These are phyloP conservation scores for Spondyliosoma cantharus DNA, from an alignment of 2,797 vertebrate genomes.

Conservation along the genomic window DNA sequence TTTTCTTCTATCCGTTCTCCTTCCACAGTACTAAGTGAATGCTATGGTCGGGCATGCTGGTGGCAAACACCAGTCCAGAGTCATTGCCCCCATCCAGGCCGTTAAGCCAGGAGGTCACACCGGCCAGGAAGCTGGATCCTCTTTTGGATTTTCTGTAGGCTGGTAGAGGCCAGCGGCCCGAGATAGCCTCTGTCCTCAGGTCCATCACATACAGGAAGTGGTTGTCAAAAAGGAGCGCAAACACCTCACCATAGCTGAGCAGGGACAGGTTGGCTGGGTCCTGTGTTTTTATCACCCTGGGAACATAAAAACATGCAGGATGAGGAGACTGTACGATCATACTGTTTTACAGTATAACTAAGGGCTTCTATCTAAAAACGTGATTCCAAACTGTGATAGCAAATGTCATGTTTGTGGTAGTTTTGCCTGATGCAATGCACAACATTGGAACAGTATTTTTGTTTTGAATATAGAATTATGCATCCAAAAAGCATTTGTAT, in stretches of 20 bases:
- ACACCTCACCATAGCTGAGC: constrained; percentile 95
- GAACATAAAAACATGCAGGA: constrained; percentile 17
- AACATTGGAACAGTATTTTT: no score
- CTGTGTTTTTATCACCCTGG: constrained; percentile 95
- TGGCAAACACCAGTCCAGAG: constrained; percentile 96
- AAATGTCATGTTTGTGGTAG: background rate
- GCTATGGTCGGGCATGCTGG: constrained; percentile 99
- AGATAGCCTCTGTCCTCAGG: constrained; percentile 94
- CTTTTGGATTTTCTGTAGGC: constrained; percentile 98
- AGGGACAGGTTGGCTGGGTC: constrained; percentile 93
- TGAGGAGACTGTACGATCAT: background rate
- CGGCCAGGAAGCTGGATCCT: constrained; percentile 97
- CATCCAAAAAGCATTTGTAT: no score
- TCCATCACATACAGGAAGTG: constrained; percentile 98
- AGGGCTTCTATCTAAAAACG: no score
- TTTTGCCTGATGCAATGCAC: no score
- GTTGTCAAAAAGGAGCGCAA: constrained; percentile 97
- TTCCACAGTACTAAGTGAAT: constrained; percentile 99
- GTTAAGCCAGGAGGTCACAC: constrained; percentile 94
- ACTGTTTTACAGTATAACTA: background rate
- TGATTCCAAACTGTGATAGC: background rate
- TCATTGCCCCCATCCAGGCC: constrained; percentile 96
- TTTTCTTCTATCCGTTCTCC: constrained; percentile 89
- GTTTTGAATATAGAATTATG: no score
- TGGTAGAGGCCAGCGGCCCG: constrained; percentile 96